Evolutionary conservation across 2,888 invertebrate genomes (phyloP).

Genomic region (Lottia scabra): DNA sequence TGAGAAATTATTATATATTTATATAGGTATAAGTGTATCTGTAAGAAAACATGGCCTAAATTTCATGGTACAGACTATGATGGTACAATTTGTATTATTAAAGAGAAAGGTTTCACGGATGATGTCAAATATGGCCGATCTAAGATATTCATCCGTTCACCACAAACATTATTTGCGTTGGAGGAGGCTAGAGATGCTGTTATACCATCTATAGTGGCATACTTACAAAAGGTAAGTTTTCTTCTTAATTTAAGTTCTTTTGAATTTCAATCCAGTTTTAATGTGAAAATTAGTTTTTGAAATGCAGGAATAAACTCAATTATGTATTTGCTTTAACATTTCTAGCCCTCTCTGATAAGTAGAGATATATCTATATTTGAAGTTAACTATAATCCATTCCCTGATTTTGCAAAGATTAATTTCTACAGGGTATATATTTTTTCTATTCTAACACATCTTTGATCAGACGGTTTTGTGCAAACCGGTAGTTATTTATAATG

Average conservation of each 20-base stretch:
- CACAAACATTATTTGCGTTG: constrained; percentile 88
- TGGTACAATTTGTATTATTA: constrained; percentile 86
- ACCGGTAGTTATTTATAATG: no score
- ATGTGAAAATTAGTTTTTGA: no score
- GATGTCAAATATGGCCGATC: constrained; percentile 96
- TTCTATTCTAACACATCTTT: neutral
- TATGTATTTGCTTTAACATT: no score
- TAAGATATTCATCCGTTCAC: constrained; percentile 94
- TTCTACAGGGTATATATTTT: neutral
- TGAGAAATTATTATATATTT: constrained; percentile 24
- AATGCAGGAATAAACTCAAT: no score
- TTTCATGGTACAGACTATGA: constrained; percentile 84
- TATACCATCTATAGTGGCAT: constrained; percentile 90
- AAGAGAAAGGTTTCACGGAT: constrained; percentile 80
- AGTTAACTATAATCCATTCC: no score
- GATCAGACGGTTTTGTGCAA: neutral
- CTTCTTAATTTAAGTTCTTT: no score
- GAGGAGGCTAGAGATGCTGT: constrained; percentile 88
- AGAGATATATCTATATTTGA: no score
- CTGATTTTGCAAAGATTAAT: no score
- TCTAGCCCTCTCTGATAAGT: no score
- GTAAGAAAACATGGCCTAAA: constrained; percentile 96
- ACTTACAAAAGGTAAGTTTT: constrained; percentile 87
- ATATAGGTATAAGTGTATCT: constrained; percentile 93
- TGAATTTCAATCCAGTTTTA: no score